Percentiles rank a stretch among this genome's conserved stretches.
Evolutionary conservation across 92 coral and sea anemone species (phyloP).

Genomic region (Palythoa caribaeorum): DNA sequence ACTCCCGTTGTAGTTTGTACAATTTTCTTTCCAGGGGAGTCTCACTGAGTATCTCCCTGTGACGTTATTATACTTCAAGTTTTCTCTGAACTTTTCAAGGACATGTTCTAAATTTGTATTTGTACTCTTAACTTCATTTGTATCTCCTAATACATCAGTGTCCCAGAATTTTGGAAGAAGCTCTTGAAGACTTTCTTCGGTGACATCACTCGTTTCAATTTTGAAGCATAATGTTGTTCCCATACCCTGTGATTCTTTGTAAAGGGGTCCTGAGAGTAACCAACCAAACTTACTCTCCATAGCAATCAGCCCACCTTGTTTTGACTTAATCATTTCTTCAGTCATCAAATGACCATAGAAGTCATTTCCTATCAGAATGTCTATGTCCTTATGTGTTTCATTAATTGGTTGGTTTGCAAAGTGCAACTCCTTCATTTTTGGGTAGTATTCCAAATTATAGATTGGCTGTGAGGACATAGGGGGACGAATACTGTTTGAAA

Average conservation of each 20-base stretch:
- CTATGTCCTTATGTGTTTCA: background rate
- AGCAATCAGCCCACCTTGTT: constrained; percentile 34
- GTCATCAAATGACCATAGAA: constrained; percentile 2
- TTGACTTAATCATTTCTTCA: constrained; percentile 25
- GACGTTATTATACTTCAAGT: constrained; percentile 19
- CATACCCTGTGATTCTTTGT: constrained; percentile 22
- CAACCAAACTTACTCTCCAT: constrained; percentile 32
- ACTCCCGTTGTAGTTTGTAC: constrained; percentile 30
- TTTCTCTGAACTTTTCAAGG: constrained; percentile 18
- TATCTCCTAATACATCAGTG: constrained; percentile 22
- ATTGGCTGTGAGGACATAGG: background rate
- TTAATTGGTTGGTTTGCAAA: constrained; percentile 15
- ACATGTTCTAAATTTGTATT: background rate
- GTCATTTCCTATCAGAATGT: constrained; percentile 9
- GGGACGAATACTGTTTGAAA: background rate
- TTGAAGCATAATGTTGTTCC: constrained; percentile 24
- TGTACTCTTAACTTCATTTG: constrained; percentile 19
- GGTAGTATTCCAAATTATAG: constrained; percentile 9
- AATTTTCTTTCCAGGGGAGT: constrained; percentile 24
- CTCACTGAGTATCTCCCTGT: constrained; percentile 19
- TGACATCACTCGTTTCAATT: background rate
- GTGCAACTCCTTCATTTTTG: constrained; percentile 4
- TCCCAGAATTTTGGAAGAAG: constrained; percentile 43
- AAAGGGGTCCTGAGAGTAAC: constrained; percentile 19
- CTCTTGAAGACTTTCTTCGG: constrained; percentile 22